Percentiles rank a stretch among this genome's conserved stretches.
phyloP scores from a whole-genome alignment of 2,888 invertebrate genomes.

The Dynastes maya region DNA sequence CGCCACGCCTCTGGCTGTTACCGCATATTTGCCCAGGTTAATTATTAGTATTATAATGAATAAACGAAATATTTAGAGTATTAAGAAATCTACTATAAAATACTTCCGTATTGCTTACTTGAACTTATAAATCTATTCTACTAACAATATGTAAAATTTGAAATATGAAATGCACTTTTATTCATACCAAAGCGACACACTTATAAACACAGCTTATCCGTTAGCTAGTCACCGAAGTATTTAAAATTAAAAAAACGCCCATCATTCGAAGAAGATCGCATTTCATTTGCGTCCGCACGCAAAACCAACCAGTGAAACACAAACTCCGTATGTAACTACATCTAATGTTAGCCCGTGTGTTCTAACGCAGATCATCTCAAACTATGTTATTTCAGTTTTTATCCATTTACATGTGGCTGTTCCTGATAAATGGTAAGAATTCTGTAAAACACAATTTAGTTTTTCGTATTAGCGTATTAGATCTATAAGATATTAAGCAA shows the following conservation, averaged over 20 bases:
- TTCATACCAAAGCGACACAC: neutral
- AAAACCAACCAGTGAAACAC: neutral
- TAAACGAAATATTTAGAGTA: too few species aligned
- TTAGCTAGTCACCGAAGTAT: neutral
- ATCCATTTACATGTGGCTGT: neutral
- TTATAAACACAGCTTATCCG: neutral
- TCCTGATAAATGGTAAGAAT: neutral
- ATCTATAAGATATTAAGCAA: too few species aligned
- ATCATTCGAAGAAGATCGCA: neutral
- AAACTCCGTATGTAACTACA: neutral
- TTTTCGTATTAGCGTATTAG: too few species aligned
- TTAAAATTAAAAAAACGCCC: constrained; percentile 2
- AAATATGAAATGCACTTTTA: too few species aligned
- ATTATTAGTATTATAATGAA: too few species aligned
- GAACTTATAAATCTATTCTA: too few species aligned
- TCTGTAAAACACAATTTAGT: neutral
- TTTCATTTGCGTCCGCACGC: neutral
- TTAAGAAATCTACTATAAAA: too few species aligned
- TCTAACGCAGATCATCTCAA: neutral
- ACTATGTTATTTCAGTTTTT: neutral
- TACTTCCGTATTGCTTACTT: too few species aligned
- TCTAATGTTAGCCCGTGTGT: neutral
- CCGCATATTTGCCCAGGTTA: too few species aligned
- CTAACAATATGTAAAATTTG: too few species aligned
- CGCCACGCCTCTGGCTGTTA: too few species aligned